Base-by-base conservation (phyloP, 2,888 invertebrate species). In the Tenthredo livida region DNA sequence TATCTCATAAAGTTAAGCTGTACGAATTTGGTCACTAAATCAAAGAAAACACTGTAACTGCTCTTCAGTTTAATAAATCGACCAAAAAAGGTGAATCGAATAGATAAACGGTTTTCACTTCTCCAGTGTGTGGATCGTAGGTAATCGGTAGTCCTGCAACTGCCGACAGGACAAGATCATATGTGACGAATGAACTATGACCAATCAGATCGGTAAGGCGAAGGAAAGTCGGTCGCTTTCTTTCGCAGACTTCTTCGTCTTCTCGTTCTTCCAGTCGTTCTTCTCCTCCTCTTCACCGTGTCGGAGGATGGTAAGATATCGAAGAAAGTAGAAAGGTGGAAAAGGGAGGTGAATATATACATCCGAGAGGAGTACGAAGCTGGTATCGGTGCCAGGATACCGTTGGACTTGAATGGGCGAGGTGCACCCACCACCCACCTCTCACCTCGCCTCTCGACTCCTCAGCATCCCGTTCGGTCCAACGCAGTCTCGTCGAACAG, bases 311-410 rank as follows among this genome's bases (percentile, higher is more conserved):
- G 29, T 29, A 50, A 50, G 47, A 77, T 25, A 3, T 33, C 37
- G 40, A 75, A 83, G 17, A 84, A 84, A 40, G 43, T n/a, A 58
- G 83, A 84, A 84, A 85, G 86, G 82, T 84, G 61, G 33, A 21
- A 65, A 61, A 84, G 84, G 17, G 65, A 54, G 85, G 85, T 84
- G 88, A 85, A 47, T 4, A 15, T 4, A 15, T 47, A 47, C 47
- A 15, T 70, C 58, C 21, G 86, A 86, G 86, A 84, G 78, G 85
- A 47, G 85, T 72, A 85, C 84, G 65, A 85, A 86, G 86, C 87
- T 86, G 86, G 87, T 89, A 94, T 94, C 91, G 94, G 94, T 94
- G 94, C 92, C 94, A 92, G 91, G 91, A 93, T 94, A 94, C 94
- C 94, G 94, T 94, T 94, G 94, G 92, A 93, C 93, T 92, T 91